These are phyloP conservation scores for Tachina lurida DNA, from an alignment of 2,888 invertebrate genomes.

Conservation along the genomic window DNA sequence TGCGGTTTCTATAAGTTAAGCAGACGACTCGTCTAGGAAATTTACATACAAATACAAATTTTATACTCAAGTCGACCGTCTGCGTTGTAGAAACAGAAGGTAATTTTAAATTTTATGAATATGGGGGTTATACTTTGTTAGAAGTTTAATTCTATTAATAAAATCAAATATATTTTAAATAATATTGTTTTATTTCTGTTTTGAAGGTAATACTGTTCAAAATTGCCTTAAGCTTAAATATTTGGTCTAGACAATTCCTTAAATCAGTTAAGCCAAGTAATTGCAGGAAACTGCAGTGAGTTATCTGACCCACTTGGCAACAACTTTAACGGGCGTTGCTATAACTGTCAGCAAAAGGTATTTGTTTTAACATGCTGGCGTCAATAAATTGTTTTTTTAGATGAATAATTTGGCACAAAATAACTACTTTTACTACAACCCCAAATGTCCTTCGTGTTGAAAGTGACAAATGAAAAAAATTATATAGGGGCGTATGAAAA, in stretches of 20 bases:
- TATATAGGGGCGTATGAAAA: neutral
- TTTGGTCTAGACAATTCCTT: neutral
- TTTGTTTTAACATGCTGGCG: constrained; percentile 5
- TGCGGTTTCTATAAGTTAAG: too few relatives aligned
- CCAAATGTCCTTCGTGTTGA: neutral
- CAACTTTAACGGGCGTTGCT: neutral
- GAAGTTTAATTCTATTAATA: too few relatives aligned
- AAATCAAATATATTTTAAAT: too few relatives aligned
- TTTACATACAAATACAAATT: too few relatives aligned
- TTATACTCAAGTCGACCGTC: too few relatives aligned
- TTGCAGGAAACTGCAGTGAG: neutral
- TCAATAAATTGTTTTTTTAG: constrained; percentile 21
- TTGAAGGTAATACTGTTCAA: too few relatives aligned
- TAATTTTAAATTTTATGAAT: too few relatives aligned
- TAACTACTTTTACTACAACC: neutral
- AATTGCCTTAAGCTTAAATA: neutral
- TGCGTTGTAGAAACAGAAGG: too few relatives aligned
- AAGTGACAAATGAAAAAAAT: neutral
- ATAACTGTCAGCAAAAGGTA: constrained; percentile 14
- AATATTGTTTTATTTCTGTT: too few relatives aligned
- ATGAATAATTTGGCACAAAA: neutral
- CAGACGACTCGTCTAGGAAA: too few relatives aligned
- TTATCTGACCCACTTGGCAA: constrained; percentile 48
- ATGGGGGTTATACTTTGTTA: too few relatives aligned
- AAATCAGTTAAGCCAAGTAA: neutral